Base-by-base conservation (phyloP, 2,888 invertebrate genomes). In the Liopterus haemorrhoidalis region DNA sequence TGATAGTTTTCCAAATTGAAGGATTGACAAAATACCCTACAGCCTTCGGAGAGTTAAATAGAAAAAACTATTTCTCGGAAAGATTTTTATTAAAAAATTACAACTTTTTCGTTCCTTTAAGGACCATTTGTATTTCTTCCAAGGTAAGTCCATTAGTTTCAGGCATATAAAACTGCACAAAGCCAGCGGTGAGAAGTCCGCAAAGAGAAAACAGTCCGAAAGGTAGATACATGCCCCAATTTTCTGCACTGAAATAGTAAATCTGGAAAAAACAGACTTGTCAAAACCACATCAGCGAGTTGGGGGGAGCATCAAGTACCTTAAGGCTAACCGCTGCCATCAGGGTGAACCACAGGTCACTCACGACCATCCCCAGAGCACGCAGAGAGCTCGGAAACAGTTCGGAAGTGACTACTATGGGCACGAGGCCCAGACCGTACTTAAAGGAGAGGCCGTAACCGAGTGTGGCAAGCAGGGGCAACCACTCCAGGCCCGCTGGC, bases 341-440 rank as follows among this genome's bases (percentile, higher is more conserved):
- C 4, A 60, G 46, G 1, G 65, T 64, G 43, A 63, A 67, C 54
- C 62, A 60, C 3, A 59, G 59, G 44, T 67, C 67, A 1, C 65
- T 58, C 20, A 64, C 37, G 1, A 66, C 64, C 65, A 66, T 66
- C 4, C 66, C 66, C 43, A 64, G 57, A 3, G 66, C 66, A 55
- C 67, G 67, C 15, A 68, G 58, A 38, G 62, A 65, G 4, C 66
- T 62, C 1, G 68, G 65, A 46, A 68, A 68, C 6, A 68, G 47
- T 54, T 68, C 68, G 1, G 63, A 65, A 5, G 65, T 66, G 36
- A 67, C 56, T 16, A 67, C 63, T 25, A 67, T 65, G 0, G 68
- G 67, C 1, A 67, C 64, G 39, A 66, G 57, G 1, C 68, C 67
- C 15, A 68, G 49, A 9, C 68, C 68, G n/a, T 61, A 50, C 51